Evolutionary conservation across 2,888 invertebrate genomes (phyloP), one percentile per base, ranked within the genome.

Genomic region (Dioctria linearis): DNA sequence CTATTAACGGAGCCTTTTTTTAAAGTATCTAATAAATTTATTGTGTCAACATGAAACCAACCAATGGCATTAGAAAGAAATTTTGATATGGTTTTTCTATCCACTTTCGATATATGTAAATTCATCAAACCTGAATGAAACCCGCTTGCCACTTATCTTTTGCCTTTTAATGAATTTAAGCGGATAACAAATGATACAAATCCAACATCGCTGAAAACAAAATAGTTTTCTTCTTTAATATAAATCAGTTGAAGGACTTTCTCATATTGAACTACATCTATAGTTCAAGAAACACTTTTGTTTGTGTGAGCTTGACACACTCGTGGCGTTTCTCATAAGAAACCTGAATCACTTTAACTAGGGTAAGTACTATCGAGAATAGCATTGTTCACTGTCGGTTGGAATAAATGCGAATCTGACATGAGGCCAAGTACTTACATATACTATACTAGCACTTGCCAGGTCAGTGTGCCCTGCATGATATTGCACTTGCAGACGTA

Each of bases 401-500:
- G 39, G 61, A 61, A 61, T 3, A 51, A 37, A 51, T 51, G 51
- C 51, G 13, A 5, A 11, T 11, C 51, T 39, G 69, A 49, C 73
- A 51, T 11, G 11, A n/a, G 11, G n/a, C 54, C 54, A 54, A 54
- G 54, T n/a, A 54, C 54, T 54, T 54, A 11, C 54, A 46, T 9
- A 6, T 54, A 25, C 25, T 49, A 5, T 49, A 3, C 49, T 2
- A 37, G 25, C 46, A 13, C 73, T 73, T 42, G 57, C 51, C 42
- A 40, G 59, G 43, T 54, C 43, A 57, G 57, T 73, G 73, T 57
- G 73, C 57, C 42, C n/a, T 73, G 25, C 25, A 25, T 25, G 57
- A 40, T 57, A 73, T 46, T 42, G 46, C 73, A 13, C n/a, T 57
- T 59, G n/a, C 61, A 61, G 71, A 71, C 54, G n/a, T 54, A 42